phyloP scores from a whole-genome alignment of 2,888 invertebrate species.

The Amitus sp. region DNA sequence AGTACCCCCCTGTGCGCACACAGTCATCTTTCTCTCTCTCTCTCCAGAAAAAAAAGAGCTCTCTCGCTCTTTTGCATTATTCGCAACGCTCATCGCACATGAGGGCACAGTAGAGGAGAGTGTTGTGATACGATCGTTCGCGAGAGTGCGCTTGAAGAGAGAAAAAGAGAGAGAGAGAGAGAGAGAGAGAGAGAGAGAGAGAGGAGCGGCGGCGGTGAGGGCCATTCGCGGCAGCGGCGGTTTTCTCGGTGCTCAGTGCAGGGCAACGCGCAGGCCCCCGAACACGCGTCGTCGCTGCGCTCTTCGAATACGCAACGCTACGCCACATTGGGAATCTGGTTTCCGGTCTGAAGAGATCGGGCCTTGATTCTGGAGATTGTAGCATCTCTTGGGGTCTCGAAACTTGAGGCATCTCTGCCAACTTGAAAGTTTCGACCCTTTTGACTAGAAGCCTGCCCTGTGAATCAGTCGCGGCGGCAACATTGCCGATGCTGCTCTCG shows the following conservation, averaged over 20 bases:
- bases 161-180: constrained; percentile 28
- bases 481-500: constrained; percentile 36
- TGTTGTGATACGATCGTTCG: constrained; percentile 33
- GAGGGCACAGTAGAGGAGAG: constrained; percentile 6
- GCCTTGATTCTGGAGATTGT: constrained; percentile 46
- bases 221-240: constrained; percentile 46
- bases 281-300: constrained; percentile 47
- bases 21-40: too few species aligned
- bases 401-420: constrained; percentile 45
- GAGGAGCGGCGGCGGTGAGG: constrained; percentile 30
- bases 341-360: constrained; percentile 56
- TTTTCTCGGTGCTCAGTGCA: constrained; percentile 55
- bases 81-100: not conserved
- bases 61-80: too few species aligned
- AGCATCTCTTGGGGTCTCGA: constrained; percentile 47
- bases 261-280: constrained; percentile 64
- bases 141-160: constrained; percentile 24
- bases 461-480: constrained; percentile 25
- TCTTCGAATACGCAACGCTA: constrained; percentile 48
- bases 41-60: too few species aligned
- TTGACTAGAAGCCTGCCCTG: constrained; percentile 47
- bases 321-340: constrained; percentile 59
- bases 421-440: constrained; percentile 38
- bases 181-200: constrained; percentile 32
- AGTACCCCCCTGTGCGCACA: too few species aligned